Conservation (phyloP, 1,140 invertebrate genomes). For the Latrodectus geometricus region DNA sequence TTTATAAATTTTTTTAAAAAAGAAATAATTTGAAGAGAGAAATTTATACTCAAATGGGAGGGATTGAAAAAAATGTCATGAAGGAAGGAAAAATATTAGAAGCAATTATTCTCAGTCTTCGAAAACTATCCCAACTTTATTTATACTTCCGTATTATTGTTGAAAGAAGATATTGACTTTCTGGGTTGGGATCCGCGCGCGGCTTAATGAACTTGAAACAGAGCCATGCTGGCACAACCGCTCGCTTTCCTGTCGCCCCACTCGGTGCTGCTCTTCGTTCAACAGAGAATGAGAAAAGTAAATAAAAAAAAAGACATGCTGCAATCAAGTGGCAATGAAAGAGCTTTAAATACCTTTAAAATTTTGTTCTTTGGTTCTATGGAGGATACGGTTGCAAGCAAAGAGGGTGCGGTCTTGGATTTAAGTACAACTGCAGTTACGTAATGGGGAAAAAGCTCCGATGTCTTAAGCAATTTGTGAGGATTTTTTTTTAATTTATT, state of each 20-base stretch:
- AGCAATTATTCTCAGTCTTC: too few species aligned
- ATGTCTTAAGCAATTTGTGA: too few species aligned
- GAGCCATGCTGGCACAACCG: not conserved
- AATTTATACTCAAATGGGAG: too few species aligned
- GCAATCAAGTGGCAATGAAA: not conserved
- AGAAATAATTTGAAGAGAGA: too few species aligned
- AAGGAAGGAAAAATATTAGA: too few species aligned
- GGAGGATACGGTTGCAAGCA: not conserved
- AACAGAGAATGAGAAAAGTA: not conserved
- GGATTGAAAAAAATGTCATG: too few species aligned
- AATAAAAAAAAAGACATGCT: not conserved
- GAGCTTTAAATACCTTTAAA: not conserved
- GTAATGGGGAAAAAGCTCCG: too few species aligned
- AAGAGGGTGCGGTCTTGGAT: not conserved
- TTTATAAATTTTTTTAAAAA: too few species aligned
- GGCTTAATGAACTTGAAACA: conserved; percentile 27
- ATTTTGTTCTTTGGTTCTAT: not conserved
- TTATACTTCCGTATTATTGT: conserved; percentile 32
- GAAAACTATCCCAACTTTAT: not conserved
- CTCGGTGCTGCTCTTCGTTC: too few species aligned
- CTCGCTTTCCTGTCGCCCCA: not conserved
- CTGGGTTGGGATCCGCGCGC: conserved; percentile 4
- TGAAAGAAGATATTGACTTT: conserved; percentile 33
- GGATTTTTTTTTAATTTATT: too few species aligned
- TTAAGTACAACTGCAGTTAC: not conserved